Percentiles rank a stretch among this genome's conserved stretches.
phyloP scores from a whole-genome alignment of 1,140 invertebrate species.

The Drosophila obscura region DNA sequence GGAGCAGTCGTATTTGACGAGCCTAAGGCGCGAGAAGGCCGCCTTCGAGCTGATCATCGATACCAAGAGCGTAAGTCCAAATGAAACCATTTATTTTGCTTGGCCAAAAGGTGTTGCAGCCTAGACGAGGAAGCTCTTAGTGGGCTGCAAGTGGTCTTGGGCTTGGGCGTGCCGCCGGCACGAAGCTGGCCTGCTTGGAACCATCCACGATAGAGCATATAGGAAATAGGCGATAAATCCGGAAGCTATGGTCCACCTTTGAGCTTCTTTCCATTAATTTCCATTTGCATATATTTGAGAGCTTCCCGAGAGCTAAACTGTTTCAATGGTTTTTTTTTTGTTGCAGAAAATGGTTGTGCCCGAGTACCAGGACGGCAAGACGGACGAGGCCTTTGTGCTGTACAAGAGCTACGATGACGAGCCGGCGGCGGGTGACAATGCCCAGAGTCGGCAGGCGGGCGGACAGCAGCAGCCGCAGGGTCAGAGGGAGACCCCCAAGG shows the following conservation, averaged over 20 bases:
- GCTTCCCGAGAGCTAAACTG: too few species aligned
- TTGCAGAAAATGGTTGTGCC: constrained; percentile 95
- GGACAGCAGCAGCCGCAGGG: constrained; percentile 73
- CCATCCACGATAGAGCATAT: too few species aligned
- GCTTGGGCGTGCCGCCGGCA: too few species aligned
- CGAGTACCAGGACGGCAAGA: constrained; percentile 94
- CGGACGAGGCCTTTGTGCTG: constrained; percentile 88
- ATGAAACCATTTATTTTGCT: not conserved
- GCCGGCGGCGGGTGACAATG: constrained; percentile 69
- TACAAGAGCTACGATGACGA: constrained; percentile 83
- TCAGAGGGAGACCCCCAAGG: constrained; percentile 84
- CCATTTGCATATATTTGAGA: too few species aligned
- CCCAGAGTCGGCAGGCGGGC: constrained; percentile 88
- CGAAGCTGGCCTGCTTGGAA: too few species aligned
- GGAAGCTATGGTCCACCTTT: too few species aligned
- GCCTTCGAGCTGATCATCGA: constrained; percentile 96
- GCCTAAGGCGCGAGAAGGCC: constrained; percentile 94
- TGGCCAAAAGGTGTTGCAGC: not conserved
- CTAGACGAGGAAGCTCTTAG: too few species aligned
- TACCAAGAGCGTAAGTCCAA: constrained; percentile 91
- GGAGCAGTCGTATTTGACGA: constrained; percentile 97
- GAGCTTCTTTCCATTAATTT: too few species aligned
- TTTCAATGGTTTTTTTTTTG: constrained; percentile 28
- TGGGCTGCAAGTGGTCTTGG: too few species aligned
- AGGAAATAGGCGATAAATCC: not conserved